A percentile compares a stretch with the other conserved stretches of the same genome.
These are phyloP conservation scores for Nomada fucata DNA, from an alignment of 2,888 invertebrate species.

Conservation along the genomic window DNA sequence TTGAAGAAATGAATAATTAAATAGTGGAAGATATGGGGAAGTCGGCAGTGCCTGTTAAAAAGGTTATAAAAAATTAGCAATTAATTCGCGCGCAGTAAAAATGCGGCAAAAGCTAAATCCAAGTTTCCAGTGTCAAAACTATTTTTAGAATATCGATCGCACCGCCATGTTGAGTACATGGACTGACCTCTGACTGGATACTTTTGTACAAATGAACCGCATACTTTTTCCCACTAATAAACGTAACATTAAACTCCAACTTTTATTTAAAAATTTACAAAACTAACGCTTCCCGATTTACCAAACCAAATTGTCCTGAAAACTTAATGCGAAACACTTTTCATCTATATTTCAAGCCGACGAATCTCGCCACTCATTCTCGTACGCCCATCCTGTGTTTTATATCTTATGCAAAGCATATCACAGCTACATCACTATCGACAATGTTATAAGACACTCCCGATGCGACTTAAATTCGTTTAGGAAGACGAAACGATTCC, in stretches of 20 bases:
- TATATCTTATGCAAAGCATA: not conserved
- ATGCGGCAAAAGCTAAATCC: constrained; percentile 39
- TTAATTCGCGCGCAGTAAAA: not conserved
- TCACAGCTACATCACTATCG: not conserved
- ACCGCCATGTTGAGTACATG: constrained; percentile 59
- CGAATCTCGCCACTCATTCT: not conserved
- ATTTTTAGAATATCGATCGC: constrained; percentile 72
- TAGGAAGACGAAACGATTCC: constrained; percentile 22
- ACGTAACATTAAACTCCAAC: not conserved
- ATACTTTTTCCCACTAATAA: constrained; percentile 28
- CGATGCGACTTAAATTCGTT: constrained; percentile 36
- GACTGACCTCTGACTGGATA: constrained; percentile 59
- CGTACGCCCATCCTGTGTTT: not conserved
- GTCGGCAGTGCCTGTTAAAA: too few relatives aligned
- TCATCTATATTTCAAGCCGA: not conserved
- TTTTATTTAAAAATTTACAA: not conserved
- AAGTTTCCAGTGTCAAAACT: constrained; percentile 63
- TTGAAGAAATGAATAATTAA: not conserved
- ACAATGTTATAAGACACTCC: constrained; percentile 8
- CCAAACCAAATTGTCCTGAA: not conserved
- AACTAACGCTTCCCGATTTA: not conserved
- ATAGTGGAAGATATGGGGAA: too few relatives aligned
- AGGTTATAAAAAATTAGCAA: not conserved
- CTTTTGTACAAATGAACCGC: constrained; percentile 45
- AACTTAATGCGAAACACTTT: not conserved